phyloP scores from a whole-genome alignment of 2,797 vertebrate genomes.

The Phataginus tetradactyla region DNA sequence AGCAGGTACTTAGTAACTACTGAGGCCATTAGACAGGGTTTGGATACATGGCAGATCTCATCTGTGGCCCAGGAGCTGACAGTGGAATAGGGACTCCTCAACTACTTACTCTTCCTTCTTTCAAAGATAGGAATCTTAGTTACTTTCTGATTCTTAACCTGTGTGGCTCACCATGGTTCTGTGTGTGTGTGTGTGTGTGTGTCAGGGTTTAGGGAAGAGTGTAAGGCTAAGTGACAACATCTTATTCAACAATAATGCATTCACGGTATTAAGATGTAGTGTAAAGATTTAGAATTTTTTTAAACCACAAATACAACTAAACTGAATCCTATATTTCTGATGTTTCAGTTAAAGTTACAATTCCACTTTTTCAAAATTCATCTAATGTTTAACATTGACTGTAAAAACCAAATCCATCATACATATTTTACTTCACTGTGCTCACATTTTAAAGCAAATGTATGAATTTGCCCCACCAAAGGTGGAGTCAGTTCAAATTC shows the following conservation, averaged over 20 bases:
- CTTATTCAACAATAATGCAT: neutral
- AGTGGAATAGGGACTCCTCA: neutral
- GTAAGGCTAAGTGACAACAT: neutral
- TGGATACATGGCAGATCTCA: neutral
- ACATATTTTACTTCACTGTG: neutral
- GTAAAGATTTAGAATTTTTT: neutral
- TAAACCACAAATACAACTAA: neutral
- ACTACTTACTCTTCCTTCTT: neutral
- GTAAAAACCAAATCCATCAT: neutral
- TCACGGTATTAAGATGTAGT: neutral
- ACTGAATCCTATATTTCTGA: neutral
- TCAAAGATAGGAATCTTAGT: neutral
- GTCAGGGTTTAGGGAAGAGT: neutral
- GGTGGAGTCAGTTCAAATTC: constrained; percentile 22
- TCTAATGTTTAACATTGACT: neutral
- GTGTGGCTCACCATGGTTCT: neutral
- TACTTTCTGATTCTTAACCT: neutral
- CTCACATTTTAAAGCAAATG: constrained; percentile 34
- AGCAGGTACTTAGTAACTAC: neutral
- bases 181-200: neutral
- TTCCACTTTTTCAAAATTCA: constrained; percentile 39
- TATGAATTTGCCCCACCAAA: constrained; percentile 13
- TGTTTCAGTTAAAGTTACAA: constrained; percentile 11
- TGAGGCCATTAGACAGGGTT: neutral
- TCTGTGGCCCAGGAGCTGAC: neutral